These are phyloP conservation scores for Syngnathus typhle DNA, from an alignment of 2,113 vertebrate species.

Conservation along the genomic window DNA sequence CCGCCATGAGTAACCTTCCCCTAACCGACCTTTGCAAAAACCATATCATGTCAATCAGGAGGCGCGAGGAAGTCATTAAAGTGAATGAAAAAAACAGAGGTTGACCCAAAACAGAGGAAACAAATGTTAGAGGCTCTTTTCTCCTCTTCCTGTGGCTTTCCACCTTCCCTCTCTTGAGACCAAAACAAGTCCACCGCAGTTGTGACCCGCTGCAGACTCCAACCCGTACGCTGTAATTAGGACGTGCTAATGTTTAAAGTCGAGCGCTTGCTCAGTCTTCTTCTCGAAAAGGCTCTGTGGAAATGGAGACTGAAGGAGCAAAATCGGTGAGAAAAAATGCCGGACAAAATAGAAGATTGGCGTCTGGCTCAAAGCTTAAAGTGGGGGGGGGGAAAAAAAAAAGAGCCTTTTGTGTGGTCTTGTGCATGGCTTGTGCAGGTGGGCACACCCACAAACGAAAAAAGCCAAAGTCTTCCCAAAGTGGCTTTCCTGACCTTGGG, in stretches of 20 bases:
- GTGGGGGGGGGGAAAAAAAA: background rate
- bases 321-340: too few species aligned
- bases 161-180: slow-evolving; percentile 19
- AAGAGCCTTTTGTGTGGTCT: background rate
- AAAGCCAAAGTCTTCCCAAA: background rate
- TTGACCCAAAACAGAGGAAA: slow-evolving; percentile 6
- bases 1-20: slow-evolving; percentile 2
- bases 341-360: background rate
- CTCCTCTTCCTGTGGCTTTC: slow-evolving; percentile 12
- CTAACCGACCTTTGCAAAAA: slow-evolving; percentile 16
- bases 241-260: slow-evolving; percentile 45
- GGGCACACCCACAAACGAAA: too few species aligned
- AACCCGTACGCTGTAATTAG: slow-evolving; percentile 59
- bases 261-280: slow-evolving; percentile 50
- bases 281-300: slow-evolving; percentile 53
- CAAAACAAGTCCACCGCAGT: slow-evolving; percentile 35
- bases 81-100: slow-evolving; percentile 2
- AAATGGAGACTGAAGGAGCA: slow-evolving; percentile 39
- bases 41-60: slow-evolving; percentile 1
- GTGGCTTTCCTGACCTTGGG: background rate
- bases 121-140: slow-evolving; percentile 9
- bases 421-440: background rate
- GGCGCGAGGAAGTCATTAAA: background rate
- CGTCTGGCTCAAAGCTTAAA: background rate
- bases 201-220: slow-evolving; percentile 42